Evolutionary conservation across 1,140 invertebrate genomes (phyloP).

Genomic region (Zaprionus lachaisei): DNA sequence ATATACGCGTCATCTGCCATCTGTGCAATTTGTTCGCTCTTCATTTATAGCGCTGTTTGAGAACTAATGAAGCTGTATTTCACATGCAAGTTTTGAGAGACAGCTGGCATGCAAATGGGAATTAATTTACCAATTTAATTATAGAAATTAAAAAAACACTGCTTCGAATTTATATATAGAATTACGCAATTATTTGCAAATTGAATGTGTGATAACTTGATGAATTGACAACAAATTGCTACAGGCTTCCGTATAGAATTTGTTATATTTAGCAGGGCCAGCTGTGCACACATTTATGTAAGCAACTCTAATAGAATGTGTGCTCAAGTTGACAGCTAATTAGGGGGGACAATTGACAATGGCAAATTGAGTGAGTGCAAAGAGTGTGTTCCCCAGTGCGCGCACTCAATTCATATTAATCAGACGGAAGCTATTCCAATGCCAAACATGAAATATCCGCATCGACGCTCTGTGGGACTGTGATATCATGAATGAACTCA

Average conservation of each 20-base stretch:
- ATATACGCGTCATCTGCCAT: not conserved
- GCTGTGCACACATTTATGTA: constrained; percentile 1
- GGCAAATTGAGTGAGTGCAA: not conserved
- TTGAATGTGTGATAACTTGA: not conserved
- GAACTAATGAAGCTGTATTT: not conserved
- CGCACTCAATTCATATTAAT: constrained; percentile 62
- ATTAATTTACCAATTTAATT: not conserved
- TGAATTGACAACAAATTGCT: not conserved
- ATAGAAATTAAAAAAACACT: not conserved
- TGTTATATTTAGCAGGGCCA: constrained; percentile 6
- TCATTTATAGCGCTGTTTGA: not conserved
- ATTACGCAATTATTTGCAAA: not conserved
- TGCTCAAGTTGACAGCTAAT: constrained; percentile 39
- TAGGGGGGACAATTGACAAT: constrained; percentile 28
- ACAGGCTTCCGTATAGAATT: not conserved
- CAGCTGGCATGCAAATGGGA: not conserved
- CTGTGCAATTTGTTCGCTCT: not conserved
- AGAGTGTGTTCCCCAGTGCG: not conserved
- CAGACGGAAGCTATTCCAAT: constrained; percentile 25
- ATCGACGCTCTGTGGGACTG: not conserved
- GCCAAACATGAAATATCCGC: constrained; percentile 17
- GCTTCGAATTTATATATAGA: not conserved
- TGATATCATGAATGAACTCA: constrained; percentile 35
- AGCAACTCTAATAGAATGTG: not conserved
- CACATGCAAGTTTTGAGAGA: not conserved